Evolutionary conservation across 2,797 vertebrate species (phyloP).

Genomic region (Lacerta viridis): DNA sequence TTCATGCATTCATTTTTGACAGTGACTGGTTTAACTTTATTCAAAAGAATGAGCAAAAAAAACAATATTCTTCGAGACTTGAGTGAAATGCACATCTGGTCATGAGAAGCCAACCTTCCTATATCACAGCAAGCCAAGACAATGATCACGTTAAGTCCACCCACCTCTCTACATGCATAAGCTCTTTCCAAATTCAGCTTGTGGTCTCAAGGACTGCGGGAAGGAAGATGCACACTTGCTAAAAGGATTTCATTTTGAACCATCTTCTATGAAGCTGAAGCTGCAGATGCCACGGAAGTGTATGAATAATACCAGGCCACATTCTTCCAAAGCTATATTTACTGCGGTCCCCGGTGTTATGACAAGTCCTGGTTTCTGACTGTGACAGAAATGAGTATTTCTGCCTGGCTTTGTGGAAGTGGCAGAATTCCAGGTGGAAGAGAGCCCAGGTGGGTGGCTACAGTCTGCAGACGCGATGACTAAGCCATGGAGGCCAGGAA

Average conservation of each 20-base stretch:
- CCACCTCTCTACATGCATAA: neutral
- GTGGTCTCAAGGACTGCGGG: neutral
- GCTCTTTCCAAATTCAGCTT: rapidly evolving
- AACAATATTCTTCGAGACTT: neutral
- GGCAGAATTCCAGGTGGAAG: slow-evolving; percentile 10
- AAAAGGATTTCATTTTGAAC: neutral
- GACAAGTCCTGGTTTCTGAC: neutral
- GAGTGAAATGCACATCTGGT: neutral
- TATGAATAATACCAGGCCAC: neutral
- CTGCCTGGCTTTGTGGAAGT: neutral
- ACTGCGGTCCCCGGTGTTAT: neutral
- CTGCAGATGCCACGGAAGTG: rapidly evolving
- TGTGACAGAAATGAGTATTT: neutral
- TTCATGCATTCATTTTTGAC: neutral
- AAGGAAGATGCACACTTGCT: neutral
- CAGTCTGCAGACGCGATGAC: slow-evolving; percentile 2
- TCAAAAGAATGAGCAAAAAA: neutral
- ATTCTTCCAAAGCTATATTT: neutral
- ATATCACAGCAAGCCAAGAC: neutral
- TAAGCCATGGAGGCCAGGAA: slow-evolving; percentile 45
- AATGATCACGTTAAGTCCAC: neutral
- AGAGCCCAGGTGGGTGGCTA: slow-evolving; percentile 38
- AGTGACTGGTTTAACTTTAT: neutral
- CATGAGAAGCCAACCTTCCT: neutral
- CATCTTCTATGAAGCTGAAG: rapidly evolving